phyloP scores from a whole-genome alignment of 2,113 vertebrate genomes.

The Lepidiolamprologus cunningtoni region DNA sequence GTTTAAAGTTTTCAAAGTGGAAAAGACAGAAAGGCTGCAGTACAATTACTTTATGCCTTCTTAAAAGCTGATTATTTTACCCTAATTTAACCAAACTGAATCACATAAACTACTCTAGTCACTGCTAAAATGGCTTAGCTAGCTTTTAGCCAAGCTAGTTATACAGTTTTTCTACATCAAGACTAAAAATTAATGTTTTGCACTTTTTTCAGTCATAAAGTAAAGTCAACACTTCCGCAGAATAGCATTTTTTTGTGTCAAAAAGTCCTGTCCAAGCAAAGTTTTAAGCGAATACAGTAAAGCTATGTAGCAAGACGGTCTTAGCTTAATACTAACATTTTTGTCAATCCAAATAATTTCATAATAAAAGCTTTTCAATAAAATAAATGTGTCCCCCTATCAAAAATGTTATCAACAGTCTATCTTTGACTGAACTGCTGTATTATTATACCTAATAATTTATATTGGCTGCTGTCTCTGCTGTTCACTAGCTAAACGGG shows the following conservation, averaged over 20 bases:
- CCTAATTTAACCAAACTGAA: neutral
- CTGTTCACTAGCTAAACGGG: neutral
- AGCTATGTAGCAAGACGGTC: neutral
- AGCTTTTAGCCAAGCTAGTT: neutral
- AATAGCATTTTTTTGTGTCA: neutral
- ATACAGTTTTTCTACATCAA: neutral
- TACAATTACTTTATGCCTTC: neutral
- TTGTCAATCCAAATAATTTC: neutral
- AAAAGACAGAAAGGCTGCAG: neutral
- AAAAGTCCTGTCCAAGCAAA: neutral
- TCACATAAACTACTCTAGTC: neutral
- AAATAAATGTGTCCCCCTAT: neutral
- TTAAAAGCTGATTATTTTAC: neutral
- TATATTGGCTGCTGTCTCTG: neutral
- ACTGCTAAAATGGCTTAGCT: neutral
- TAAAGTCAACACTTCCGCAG: neutral
- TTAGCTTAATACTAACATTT: neutral
- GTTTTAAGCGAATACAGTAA: neutral
- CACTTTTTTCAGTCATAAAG: neutral
- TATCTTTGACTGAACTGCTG: neutral
- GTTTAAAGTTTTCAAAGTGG: neutral
- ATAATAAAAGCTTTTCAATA: neutral
- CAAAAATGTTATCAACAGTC: neutral
- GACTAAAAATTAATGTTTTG: neutral
- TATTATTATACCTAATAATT: neutral